Base-by-base conservation (phyloP, 2,113 vertebrate species). In the Anguilla rostrata region DNA sequence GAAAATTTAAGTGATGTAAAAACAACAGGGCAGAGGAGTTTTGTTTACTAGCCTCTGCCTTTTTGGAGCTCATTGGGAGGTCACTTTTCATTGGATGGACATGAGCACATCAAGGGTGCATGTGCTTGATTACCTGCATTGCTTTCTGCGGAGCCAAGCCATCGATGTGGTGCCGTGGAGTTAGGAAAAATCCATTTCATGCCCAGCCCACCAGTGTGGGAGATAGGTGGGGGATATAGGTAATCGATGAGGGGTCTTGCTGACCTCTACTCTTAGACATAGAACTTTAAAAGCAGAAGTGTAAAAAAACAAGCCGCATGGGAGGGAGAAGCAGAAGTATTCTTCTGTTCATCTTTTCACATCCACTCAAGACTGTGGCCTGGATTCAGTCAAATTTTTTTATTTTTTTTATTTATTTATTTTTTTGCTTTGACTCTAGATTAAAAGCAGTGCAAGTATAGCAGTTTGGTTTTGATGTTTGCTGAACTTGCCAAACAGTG, bases 121-220 rank as follows among this genome's bases (percentile, higher is more conserved):
- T 85, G 16, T 71, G 15, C 15, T 18, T 39, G 18, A 78, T 85
- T 78, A 85, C 41, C 9, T 29, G 18, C 83, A 49, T 66, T 15
- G 84, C 43, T 49, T 20, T 46, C 34, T 12, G 41, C 84, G 53
- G 63, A 75, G 83, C 66, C 34, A 34, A 78, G 14, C 18, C 66
- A 49, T 26, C 40, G 66, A 53, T 4, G 43, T 8, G n/a, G 40
- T 34, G 41, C 66, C 22, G 71, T 15, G 5, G 15, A 26, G 14
- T 29, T 43, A 18, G 16, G 66, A 12, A 78, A 84, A 84, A 85
- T 78, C 66, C 43, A 85, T 85, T 60, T 49, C 20, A 66, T n/a
- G 15, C 41, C 16, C 41, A 49, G 20, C 71, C 43, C 66, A 78
- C 4, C 46, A 16, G 29, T 78, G 43, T 18, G 20, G 66, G 66